Conservation (phyloP, 2,113 vertebrate species). For the Coracopsis vasa region DNA sequence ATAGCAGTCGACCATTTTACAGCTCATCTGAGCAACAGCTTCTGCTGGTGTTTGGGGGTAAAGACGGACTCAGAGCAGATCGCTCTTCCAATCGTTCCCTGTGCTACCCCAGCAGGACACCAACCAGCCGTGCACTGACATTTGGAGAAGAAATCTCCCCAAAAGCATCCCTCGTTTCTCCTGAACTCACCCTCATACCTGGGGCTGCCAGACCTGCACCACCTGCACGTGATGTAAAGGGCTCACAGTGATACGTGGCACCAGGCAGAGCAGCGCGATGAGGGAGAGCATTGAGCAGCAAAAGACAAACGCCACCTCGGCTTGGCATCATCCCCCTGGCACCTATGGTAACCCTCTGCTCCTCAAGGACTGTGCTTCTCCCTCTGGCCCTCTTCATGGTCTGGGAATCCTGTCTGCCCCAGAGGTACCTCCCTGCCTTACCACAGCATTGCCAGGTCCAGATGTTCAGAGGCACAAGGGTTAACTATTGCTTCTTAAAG, state of each 20-base stretch:
- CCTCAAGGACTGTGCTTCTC: neutral
- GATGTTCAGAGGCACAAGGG: neutral
- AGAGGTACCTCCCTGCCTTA: neutral
- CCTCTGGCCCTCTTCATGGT: neutral
- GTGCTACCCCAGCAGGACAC: neutral
- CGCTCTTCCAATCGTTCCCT: neutral
- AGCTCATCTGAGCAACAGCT: neutral
- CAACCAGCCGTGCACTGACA: rapidly evolving
- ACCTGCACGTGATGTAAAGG: neutral
- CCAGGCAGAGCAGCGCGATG: neutral
- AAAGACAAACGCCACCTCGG: neutral
- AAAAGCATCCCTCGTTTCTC: neutral
- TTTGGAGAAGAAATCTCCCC: neutral
- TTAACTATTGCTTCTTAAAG: neutral
- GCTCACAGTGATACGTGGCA: rapidly evolving
- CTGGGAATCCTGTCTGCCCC: neutral
- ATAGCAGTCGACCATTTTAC: neutral
- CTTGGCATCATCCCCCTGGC: neutral
- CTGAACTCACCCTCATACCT: neutral
- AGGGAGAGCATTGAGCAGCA: neutral
- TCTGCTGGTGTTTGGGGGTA: neutral
- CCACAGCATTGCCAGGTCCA: neutral
- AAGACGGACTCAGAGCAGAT: neutral
- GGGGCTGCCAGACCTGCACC: neutral
- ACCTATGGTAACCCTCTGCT: neutral